Evolutionary conservation across 92 coral and sea anemone genomes (phyloP).

Genomic region (Parazoanthus swiftii): DNA sequence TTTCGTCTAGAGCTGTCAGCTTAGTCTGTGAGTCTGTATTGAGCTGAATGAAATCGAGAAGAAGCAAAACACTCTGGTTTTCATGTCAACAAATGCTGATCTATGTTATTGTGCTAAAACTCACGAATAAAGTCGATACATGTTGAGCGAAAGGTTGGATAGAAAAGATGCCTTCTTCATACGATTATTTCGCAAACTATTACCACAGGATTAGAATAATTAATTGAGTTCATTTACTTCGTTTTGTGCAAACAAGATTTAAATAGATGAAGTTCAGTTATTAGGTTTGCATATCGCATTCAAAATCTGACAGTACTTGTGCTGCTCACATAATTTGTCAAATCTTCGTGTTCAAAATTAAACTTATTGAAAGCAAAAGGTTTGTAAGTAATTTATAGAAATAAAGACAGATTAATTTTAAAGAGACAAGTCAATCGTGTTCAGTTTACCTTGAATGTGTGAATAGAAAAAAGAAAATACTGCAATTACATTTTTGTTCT

Average conservation of each 20-base stretch:
- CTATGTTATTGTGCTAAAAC: neutral
- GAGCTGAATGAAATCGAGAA: neutral
- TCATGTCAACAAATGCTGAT: neutral
- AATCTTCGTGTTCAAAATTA: neutral
- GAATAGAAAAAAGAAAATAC: neutral
- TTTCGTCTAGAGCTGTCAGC: neutral
- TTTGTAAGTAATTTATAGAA: neutral
- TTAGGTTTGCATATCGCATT: neutral
- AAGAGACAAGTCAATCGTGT: neutral
- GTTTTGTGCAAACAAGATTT: constrained; percentile 2
- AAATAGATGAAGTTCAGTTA: neutral
- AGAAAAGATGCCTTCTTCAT: neutral
- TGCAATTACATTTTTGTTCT: neutral
- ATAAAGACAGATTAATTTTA: neutral
- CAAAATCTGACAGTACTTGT: neutral
- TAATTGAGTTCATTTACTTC: neutral
- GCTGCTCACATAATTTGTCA: neutral
- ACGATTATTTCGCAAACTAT: neutral
- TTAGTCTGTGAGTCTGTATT: neutral
- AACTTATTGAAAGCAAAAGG: neutral
- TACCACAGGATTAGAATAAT: neutral
- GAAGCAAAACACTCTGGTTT: neutral
- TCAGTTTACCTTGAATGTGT: neutral
- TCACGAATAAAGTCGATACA: neutral
- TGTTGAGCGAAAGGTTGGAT: neutral